phyloP scores from a whole-genome alignment of 35 echinoderm and acorn worm species.

The Heliocidaris tuberculata region DNA sequence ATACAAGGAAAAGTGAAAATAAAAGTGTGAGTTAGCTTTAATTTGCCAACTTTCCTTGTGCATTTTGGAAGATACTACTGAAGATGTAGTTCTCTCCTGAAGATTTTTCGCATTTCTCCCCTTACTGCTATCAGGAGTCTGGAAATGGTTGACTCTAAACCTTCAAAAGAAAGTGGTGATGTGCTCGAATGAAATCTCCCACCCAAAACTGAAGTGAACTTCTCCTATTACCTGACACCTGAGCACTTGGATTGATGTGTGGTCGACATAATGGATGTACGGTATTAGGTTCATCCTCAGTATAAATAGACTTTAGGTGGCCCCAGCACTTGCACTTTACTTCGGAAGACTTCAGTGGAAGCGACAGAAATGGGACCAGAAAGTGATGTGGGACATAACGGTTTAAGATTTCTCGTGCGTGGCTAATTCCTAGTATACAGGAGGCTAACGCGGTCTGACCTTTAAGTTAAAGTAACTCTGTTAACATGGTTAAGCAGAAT shows the following conservation, averaged over 20 bases:
- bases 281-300: neutral
- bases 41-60: no score
- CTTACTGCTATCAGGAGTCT: neutral
- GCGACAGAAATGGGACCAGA: neutral
- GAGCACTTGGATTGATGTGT: neutral
- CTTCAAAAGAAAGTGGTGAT: neutral
- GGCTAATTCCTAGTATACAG: neutral
- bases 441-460: neutral
- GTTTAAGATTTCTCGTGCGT: neutral
- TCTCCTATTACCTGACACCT: neutral
- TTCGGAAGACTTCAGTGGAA: neutral
- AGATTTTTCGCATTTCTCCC: neutral
- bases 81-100: neutral
- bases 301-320: constrained; percentile 18
- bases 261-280: constrained; percentile 8
- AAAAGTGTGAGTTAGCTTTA: no score
- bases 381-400: neutral
- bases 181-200: neutral
- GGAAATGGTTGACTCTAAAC: neutral
- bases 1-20: no score
- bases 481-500: neutral
- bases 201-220: neutral
- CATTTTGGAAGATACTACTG: neutral
- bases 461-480: constrained; percentile 5
- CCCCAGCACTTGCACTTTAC: neutral